A percentile compares a stretch with the other conserved stretches of the same genome.
Conservation (phyloP, 2,113 vertebrate genomes). For the Drymodes brunneopygia region DNA sequence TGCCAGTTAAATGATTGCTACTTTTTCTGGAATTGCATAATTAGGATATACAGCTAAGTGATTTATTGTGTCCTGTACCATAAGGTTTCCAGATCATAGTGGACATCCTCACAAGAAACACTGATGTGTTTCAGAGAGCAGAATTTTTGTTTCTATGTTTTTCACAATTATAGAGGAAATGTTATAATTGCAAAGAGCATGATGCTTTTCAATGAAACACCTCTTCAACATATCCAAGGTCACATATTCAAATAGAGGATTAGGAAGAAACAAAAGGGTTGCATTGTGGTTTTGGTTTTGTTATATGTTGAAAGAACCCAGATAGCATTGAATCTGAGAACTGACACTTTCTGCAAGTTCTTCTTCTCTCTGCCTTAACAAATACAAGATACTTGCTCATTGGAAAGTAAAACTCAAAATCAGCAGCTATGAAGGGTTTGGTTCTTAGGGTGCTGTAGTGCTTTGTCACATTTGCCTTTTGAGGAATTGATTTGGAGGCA, state of each 20-base stretch:
- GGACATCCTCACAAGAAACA: neutral
- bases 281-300: neutral
- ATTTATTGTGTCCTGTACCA: neutral
- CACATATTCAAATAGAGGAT: neutral
- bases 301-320: neutral
- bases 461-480: neutral
- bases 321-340: neutral
- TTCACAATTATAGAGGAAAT: neutral
- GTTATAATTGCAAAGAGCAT: fast-evolving
- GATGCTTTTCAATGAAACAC: neutral
- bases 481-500: neutral
- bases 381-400: neutral
- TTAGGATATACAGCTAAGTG: neutral
- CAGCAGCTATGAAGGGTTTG: neutral
- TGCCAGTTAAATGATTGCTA: neutral
- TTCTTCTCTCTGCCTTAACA: neutral
- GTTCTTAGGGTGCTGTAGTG: neutral
- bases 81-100: neutral
- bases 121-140: neutral
- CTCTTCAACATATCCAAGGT: neutral
- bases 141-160: neutral
- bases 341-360: neutral
- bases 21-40: neutral
- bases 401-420: neutral
- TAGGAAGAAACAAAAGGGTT: neutral